Base-by-base conservation (phyloP, 92 coral and sea anemone species). In the Palythoa heliodiscus region DNA sequence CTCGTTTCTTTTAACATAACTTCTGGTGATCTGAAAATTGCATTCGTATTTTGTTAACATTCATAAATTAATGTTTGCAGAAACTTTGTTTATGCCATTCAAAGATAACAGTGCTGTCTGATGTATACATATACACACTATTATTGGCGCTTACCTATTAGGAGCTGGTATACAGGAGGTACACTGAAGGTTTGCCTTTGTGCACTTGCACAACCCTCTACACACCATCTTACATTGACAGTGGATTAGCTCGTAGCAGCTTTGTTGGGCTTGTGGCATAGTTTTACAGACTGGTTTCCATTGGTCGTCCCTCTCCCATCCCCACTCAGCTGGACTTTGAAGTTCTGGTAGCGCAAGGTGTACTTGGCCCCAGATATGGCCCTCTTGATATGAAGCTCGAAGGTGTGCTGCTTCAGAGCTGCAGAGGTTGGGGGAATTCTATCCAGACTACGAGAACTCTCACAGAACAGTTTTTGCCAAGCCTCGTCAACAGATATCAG, bases 261-360 rank as follows among this genome's bases (percentile, higher is more conserved):
- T 88, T 68, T 88, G 85, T 66, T 88, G 91, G 50, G 91, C 91
- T 89, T 89, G 92, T 17, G 71, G 87, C 85, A 89, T 52, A 60
- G 91, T 89, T 47, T 82, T 89, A 88, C 91, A 89, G 73, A 89
- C 24, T 22, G 92, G 92, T 84, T 82, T 63, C 87, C 87, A 89
- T 2, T 35, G 52, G 47, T 72, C 88, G 38, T 88, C 88, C 67
- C 17, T 76, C 69, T 71, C 54, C 93, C 89, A 80, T 24, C 85
- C 86, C 91, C 93, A 91, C 19, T 88, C 86, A 11, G 87, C 69
- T 39, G 91, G 93, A 76, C 88, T 79, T 70, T 91, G 91, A 43
- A 87, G 77, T 24, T 73, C 86, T 53, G 88, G 83, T 25, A 68
- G 37, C 15, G 87, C 75, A 35, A 82, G 15, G 43, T 80, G 86